A percentile compares a stretch with the other conserved stretches of the same genome.
These are phyloP conservation scores for Rhinatrema bivittatum DNA, from an alignment of 2,797 vertebrate species.

Conservation along the genomic window DNA sequence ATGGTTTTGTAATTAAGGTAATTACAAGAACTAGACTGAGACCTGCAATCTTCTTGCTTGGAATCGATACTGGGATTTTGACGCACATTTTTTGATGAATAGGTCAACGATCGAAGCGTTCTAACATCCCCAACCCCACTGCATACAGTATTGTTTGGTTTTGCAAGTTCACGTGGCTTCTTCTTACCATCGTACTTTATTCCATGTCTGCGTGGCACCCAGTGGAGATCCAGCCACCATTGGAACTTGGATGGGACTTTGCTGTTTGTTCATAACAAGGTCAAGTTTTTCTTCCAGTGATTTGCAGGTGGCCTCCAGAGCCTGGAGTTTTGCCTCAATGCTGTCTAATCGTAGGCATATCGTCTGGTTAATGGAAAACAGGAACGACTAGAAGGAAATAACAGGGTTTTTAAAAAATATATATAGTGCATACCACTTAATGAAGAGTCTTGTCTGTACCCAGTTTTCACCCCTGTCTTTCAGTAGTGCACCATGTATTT, in stretches of 20 bases:
- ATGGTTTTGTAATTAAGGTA: too few species aligned
- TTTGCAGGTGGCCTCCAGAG: slow-evolving; percentile 85
- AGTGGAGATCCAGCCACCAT: slow-evolving; percentile 97
- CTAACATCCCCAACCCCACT: too few species aligned
- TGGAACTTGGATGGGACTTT: slow-evolving; percentile 89
- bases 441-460: too few species aligned
- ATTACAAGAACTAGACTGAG: too few species aligned
- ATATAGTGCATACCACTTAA: too few species aligned
- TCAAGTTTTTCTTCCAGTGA: slow-evolving; percentile 89
- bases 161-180: neutral
- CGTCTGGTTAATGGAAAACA: slow-evolving; percentile 85
- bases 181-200: slow-evolving; percentile 94
- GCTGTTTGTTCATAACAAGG: slow-evolving; percentile 79
- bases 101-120: too few species aligned
- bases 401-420: neutral
- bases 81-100: too few species aligned
- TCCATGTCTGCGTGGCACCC: slow-evolving; percentile 94
- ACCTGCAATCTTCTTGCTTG: too few species aligned
- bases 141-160: neutral
- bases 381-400: slow-evolving; percentile 64
- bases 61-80: too few species aligned
- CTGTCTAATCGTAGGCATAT: slow-evolving; percentile 86
- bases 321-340: slow-evolving; percentile 90
- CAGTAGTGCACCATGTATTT: too few species aligned
- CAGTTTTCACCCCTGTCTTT: too few species aligned